Percentiles rank a stretch among this genome's conserved stretches.
These are phyloP conservation scores for Eilema sororculum DNA, from an alignment of 2,888 invertebrate genomes.

Conservation along the genomic window DNA sequence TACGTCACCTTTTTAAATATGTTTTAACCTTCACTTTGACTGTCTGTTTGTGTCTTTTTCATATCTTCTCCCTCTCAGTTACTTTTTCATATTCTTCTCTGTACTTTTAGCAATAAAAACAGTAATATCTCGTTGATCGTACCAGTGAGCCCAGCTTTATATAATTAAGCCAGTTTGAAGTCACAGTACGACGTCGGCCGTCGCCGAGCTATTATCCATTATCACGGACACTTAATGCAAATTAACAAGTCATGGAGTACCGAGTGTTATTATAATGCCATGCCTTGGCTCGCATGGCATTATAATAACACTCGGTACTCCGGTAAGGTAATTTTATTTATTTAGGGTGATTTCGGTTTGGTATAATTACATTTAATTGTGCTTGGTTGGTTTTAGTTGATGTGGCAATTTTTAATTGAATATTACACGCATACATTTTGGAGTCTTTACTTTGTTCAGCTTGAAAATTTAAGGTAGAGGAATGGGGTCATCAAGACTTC, in stretches of 20 bases:
- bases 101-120: slow-evolving; percentile 14
- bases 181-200: slow-evolving; percentile 18
- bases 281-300: too few species aligned
- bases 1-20: not conserved
- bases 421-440: not conserved
- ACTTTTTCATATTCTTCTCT: not conserved
- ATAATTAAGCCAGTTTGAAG: slow-evolving; percentile 30
- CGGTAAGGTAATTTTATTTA: slow-evolving; percentile 22
- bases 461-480: not conserved
- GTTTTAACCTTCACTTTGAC: too few species aligned
- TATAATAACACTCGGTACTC: too few species aligned
- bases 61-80: not conserved
- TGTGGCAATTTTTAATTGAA: slow-evolving; percentile 12
- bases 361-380: slow-evolving; percentile 18
- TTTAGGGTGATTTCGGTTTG: slow-evolving; percentile 15
- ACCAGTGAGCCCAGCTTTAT: slow-evolving; percentile 14
- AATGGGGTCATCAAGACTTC: too few species aligned
- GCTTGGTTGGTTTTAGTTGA: slow-evolving; percentile 18
- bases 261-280: slow-evolving; percentile 32
- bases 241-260: slow-evolving; percentile 40
- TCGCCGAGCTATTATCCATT: slow-evolving; percentile 38
- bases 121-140: slow-evolving; percentile 16
- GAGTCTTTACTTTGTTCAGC: not conserved
- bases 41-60: too few species aligned
- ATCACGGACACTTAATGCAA: slow-evolving; percentile 42